phyloP scores from a whole-genome alignment of 2,888 invertebrate genomes.

The Podotricha telesiphe region DNA sequence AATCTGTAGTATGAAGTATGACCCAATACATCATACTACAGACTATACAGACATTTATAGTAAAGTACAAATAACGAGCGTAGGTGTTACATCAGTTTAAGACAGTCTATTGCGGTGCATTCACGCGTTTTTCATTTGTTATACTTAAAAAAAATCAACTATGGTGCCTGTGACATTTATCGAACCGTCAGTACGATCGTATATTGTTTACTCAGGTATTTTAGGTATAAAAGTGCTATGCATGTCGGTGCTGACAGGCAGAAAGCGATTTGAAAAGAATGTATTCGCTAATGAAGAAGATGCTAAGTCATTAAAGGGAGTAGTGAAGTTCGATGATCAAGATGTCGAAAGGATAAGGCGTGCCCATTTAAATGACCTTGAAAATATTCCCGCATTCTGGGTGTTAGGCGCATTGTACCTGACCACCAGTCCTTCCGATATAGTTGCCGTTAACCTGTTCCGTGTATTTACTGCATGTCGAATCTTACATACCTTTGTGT shows the following conservation, averaged over 20 bases:
- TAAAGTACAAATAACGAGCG: too few species aligned
- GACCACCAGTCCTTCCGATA: conserved; percentile 71
- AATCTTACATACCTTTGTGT: conserved; percentile 85
- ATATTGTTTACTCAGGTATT: conserved; percentile 57
- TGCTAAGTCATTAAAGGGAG: conserved; percentile 52
- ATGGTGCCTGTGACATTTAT: conserved; percentile 53
- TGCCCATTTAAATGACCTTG: conserved; percentile 88
- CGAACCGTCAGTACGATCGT: conserved; percentile 58
- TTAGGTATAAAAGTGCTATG: conserved; percentile 60
- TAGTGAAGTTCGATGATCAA: conserved; percentile 63
- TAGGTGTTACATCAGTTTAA: conserved; percentile 2
- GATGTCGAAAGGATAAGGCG: conserved; percentile 73
- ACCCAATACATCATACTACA: too few species aligned
- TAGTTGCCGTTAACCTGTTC: conserved; percentile 49
- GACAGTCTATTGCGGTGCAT: neutral
- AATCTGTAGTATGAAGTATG: neutral
- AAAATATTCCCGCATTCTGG: conserved; percentile 87
- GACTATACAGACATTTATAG: too few species aligned
- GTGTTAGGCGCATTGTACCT: conserved; percentile 77
- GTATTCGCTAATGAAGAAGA: conserved; percentile 69
- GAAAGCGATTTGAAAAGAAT: conserved; percentile 55
- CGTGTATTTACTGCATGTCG: conserved; percentile 77
- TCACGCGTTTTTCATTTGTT: conserved; percentile 18
- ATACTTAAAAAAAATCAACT: conserved; percentile 10
- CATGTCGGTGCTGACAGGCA: conserved; percentile 55